These are phyloP conservation scores for Leucophora obtusa DNA, from an alignment of 2,888 invertebrate genomes.

Conservation along the genomic window DNA sequence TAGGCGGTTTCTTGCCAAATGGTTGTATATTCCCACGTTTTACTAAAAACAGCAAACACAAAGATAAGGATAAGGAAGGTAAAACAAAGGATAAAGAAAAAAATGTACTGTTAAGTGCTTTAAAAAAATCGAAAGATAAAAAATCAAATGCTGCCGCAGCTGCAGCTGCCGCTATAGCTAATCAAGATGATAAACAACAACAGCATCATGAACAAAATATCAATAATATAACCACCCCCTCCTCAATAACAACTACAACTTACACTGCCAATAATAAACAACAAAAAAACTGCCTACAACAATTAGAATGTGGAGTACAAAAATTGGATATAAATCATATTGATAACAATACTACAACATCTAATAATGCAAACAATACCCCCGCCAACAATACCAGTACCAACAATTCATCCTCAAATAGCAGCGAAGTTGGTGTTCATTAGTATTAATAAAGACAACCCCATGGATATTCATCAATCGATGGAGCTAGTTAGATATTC, in stretches of 20 bases:
- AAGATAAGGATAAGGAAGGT: constrained; percentile 74
- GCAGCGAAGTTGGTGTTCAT: constrained; percentile 42
- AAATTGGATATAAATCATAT: constrained; percentile 77
- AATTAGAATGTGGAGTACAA: constrained; percentile 77
- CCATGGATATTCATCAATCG: background rate
- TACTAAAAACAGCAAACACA: constrained; percentile 76
- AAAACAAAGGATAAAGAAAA: constrained; percentile 74
- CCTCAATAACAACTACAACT: constrained; percentile 13
- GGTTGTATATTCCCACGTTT: constrained; percentile 78
- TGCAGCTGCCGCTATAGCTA: constrained; percentile 26
- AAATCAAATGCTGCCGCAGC: constrained; percentile 65
- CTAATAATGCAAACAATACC: background rate
- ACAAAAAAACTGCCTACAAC: constrained; percentile 62
- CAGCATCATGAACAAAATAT: constrained; percentile 71
- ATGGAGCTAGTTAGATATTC: background rate
- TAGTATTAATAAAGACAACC: constrained; percentile 14
- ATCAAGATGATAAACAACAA: constrained; percentile 68
- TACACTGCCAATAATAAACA: constrained; percentile 30
- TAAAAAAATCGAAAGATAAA: constrained; percentile 77
- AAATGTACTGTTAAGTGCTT: constrained; percentile 74
- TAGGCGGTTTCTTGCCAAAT: constrained; percentile 78
- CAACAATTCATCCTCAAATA: constrained; percentile 6
- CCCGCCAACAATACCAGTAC: background rate
- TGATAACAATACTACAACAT: constrained; percentile 54
- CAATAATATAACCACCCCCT: constrained; percentile 38